phyloP scores from a whole-genome alignment of 2,113 vertebrate genomes.

The Ctenomys sociabilis region DNA sequence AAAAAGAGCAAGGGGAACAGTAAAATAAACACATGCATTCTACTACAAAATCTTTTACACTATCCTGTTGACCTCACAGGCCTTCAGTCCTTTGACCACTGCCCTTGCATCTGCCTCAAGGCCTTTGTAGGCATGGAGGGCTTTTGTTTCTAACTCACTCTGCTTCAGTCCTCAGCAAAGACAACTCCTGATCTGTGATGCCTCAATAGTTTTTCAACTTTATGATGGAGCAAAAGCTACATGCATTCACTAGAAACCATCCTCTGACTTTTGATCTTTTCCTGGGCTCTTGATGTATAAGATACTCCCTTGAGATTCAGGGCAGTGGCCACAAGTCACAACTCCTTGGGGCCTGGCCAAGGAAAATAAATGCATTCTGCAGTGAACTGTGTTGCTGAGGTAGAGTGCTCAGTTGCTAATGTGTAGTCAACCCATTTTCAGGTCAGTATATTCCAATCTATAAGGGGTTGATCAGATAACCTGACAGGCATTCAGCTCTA shows the following conservation, averaged over 20 bases:
- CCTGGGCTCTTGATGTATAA: neutral
- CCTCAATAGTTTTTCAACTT: neutral
- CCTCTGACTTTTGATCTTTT: neutral
- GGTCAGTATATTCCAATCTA: neutral
- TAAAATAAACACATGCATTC: neutral
- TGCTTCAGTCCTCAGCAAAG: neutral
- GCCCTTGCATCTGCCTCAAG: neutral
- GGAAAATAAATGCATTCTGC: neutral
- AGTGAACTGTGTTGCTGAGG: neutral
- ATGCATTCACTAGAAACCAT: neutral
- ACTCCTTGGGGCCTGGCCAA: neutral
- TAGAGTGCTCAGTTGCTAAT: neutral
- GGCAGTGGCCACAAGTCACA: neutral
- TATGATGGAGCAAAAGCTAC: neutral
- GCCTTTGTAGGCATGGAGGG: neutral
- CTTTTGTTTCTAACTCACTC: neutral
- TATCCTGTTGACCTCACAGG: neutral
- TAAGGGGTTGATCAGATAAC: neutral
- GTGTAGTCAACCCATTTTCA: neutral
- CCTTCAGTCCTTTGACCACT: neutral
- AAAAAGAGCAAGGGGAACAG: neutral
- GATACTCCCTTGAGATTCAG: neutral
- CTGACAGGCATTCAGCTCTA: neutral
- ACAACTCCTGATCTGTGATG: neutral
- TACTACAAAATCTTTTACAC: neutral